phyloP scores from a whole-genome alignment of 2,888 invertebrate species.

The Amphipyra tragopoginis region DNA sequence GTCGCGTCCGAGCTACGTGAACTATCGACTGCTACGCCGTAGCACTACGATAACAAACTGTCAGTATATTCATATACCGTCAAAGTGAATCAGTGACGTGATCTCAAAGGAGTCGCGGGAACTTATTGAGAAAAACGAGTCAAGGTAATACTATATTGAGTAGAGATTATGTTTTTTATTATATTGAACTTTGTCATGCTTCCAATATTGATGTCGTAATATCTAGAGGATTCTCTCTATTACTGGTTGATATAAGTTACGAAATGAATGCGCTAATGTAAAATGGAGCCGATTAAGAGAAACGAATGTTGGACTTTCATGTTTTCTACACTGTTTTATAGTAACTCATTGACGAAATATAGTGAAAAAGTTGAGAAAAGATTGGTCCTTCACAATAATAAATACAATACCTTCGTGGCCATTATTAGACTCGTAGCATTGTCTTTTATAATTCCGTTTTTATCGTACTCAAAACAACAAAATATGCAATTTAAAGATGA shows the following conservation, averaged over 20 bases:
- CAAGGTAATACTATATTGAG: constrained; percentile 62
- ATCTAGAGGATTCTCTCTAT: constrained; percentile 44
- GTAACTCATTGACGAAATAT: too few species aligned
- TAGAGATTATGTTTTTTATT: constrained; percentile 6
- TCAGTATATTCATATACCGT: constrained; percentile 61
- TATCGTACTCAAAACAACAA: too few species aligned
- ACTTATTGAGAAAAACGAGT: constrained; percentile 49
- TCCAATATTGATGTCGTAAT: constrained; percentile 55
- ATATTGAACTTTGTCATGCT: constrained; percentile 16
- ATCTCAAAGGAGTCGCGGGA: constrained; percentile 60
- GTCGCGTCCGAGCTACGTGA: constrained; percentile 82
- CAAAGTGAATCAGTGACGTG: constrained; percentile 74
- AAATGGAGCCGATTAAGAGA: constrained; percentile 36
- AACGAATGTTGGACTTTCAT: constrained; percentile 8
- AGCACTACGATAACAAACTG: constrained; percentile 68
- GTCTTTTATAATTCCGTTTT: too few species aligned
- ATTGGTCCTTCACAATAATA: too few species aligned
- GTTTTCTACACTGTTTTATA: neutral
- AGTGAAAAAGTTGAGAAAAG: too few species aligned
- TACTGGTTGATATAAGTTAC: constrained; percentile 34
- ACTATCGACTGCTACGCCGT: constrained; percentile 82
- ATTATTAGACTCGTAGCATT: too few species aligned
- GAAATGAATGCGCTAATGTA: constrained; percentile 36
- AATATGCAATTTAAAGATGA: too few species aligned
- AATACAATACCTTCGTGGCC: too few species aligned